Percentiles rank a stretch among this genome's conserved stretches.
Evolutionary conservation across 2,888 invertebrate species (phyloP).

Genomic region (Apantesis nais): DNA sequence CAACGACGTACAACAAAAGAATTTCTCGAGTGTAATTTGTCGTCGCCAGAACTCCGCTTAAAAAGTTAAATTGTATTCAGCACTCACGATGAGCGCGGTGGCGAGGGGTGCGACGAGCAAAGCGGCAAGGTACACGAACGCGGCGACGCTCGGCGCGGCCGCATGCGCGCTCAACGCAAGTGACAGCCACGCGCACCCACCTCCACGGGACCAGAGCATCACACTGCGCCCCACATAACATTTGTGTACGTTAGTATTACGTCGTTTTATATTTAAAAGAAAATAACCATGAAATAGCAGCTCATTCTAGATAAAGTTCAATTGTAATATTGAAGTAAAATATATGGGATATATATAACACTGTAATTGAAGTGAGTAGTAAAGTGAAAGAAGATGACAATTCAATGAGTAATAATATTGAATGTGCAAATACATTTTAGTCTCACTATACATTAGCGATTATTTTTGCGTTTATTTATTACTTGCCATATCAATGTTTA

Average conservation of each 20-base stretch:
- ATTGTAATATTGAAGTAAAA: not conserved
- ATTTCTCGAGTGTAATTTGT: no score
- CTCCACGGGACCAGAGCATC: constrained; percentile 63
- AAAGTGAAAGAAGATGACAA: not conserved
- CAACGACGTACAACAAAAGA: no score
- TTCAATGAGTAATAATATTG: not conserved
- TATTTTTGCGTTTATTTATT: not conserved
- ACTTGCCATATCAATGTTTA: not conserved
- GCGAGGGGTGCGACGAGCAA: constrained; percentile 59
- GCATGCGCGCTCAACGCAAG: constrained; percentile 55
- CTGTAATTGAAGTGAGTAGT: not conserved
- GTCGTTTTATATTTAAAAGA: no score
- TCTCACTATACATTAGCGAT: not conserved
- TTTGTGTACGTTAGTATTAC: not conserved
- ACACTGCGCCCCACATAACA: constrained; percentile 48
- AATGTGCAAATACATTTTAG: not conserved
- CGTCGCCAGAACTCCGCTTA: no score
- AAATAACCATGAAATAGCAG: no score
- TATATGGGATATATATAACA: not conserved
- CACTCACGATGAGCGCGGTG: constrained; percentile 11
- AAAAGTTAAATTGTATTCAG: no score
- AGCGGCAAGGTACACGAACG: constrained; percentile 53
- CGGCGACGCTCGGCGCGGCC: constrained; percentile 40
- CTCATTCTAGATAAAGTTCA: not conserved
- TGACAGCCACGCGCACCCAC: constrained; percentile 72